A percentile compares a stretch with the other conserved stretches of the same genome.
These are phyloP conservation scores for Sesia bembeciformis DNA, from an alignment of 2,888 invertebrate species.

Conservation along the genomic window DNA sequence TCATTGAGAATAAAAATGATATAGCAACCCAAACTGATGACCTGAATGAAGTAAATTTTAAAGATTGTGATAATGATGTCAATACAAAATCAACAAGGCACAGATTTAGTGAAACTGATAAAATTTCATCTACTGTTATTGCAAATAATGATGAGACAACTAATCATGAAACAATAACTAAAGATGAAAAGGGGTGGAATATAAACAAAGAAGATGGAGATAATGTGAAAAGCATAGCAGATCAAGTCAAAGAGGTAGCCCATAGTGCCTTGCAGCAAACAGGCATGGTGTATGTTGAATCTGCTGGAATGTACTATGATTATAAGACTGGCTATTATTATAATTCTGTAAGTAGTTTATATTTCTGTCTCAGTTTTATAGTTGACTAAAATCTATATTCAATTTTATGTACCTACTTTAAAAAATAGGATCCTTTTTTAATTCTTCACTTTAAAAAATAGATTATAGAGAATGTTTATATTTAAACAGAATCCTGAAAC, in stretches of 20 bases:
- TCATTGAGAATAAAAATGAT: not conserved
- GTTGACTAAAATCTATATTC: not conserved
- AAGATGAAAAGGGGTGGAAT: conserved; percentile 30
- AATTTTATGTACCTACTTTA: not conserved
- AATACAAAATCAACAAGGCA: too few relatives aligned
- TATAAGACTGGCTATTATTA: conserved; percentile 92
- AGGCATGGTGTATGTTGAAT: conserved; percentile 90
- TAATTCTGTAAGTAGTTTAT: conserved; percentile 79
- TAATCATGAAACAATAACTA: not conserved
- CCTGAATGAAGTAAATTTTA: not conserved
- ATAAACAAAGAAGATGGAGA: conserved; percentile 23
- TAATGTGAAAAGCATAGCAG: conserved; percentile 73
- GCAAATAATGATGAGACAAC: not conserved
- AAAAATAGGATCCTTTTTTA: not conserved
- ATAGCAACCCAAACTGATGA: conserved; percentile 24
- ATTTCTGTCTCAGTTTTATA: not conserved
- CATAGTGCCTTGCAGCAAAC: conserved; percentile 81
- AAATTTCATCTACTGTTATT: not conserved
- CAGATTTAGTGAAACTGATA: not conserved
- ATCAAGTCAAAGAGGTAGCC: conserved; percentile 85
- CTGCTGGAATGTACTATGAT: conserved; percentile 91
- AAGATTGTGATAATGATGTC: too few relatives aligned
- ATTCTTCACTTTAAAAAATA: too few relatives aligned
- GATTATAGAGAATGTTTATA: too few relatives aligned
- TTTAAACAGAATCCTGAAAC: too few relatives aligned